These are phyloP conservation scores for Hemicentrotus pulcherrimus DNA, from an alignment of 35 echinoderm and acorn worm species.

Conservation along the genomic window DNA sequence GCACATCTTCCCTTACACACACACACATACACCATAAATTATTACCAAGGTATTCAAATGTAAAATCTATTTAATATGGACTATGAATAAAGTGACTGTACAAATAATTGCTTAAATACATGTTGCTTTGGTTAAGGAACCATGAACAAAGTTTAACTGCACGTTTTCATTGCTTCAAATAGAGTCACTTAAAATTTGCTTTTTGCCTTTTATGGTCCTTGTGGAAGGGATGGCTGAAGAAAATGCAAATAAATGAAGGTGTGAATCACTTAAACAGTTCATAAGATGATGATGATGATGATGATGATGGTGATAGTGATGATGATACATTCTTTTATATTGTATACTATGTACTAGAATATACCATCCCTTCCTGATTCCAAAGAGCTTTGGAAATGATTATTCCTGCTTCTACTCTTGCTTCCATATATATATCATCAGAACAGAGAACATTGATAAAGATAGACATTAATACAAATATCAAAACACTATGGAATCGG, in stretches of 20 bases:
- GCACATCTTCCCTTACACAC: neutral
- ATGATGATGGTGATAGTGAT: neutral
- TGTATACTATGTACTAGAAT: no score
- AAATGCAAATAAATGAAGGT: no score
- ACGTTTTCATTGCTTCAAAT: neutral
- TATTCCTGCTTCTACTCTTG: no score
- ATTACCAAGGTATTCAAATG: constrained; percentile 2
- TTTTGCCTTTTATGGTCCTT: neutral
- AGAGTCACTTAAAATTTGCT: neutral
- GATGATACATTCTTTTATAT: neutral
- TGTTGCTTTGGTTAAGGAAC: neutral
- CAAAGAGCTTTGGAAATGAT: no score
- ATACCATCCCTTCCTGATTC: no score
- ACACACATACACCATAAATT: neutral
- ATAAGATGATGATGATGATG: neutral
- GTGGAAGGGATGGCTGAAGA: no score
- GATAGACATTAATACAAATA: neutral
- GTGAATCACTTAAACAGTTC: neutral
- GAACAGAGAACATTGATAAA: neutral
- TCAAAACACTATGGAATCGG: neutral
- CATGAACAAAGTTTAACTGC: neutral
- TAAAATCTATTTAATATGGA: neutral
- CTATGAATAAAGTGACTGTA: neutral
- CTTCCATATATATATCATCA: neutral
- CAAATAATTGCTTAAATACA: neutral